Evolutionary conservation across 2,888 invertebrate genomes (phyloP).

Genomic region (Himalopsyche anomala): DNA sequence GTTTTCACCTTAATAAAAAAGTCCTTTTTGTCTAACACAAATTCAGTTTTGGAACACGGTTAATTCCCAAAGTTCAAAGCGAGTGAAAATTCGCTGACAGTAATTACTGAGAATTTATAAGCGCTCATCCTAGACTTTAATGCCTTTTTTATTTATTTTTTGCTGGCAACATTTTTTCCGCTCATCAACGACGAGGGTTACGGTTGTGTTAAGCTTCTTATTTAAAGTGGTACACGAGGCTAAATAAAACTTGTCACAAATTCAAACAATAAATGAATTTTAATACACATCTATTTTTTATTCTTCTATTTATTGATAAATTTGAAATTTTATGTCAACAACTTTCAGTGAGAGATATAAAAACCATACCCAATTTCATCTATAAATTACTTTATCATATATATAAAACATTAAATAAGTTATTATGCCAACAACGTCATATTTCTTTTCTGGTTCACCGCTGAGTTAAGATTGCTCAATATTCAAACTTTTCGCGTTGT

Average conservation of each 20-base stretch:
- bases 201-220: constrained; percentile 51
- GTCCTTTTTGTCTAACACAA: constrained; percentile 44
- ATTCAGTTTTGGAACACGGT: constrained; percentile 47
- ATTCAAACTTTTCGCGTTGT: no score
- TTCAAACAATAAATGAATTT: neutral
- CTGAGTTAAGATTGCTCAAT: no score
- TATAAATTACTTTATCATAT: no score
- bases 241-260: constrained; percentile 1
- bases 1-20: constrained; percentile 20
- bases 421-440: no score
- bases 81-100: constrained; percentile 61
- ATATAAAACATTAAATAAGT: no score
- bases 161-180: constrained; percentile 43
- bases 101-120: constrained; percentile 62
- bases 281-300: neutral
- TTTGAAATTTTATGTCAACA: no score
- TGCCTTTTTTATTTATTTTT: constrained; percentile 55
- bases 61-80: constrained; percentile 61
- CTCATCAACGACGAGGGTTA: constrained; percentile 45
- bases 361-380: no score
- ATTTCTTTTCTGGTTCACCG: neutral
- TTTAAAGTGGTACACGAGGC: constrained; percentile 53
- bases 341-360: no score
- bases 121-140: constrained; percentile 56
- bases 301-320: no score